Percentiles rank a stretch among this genome's conserved stretches.
Conservation (phyloP, 92 coral and sea anemone genomes). For the Heliopora coerulea region DNA sequence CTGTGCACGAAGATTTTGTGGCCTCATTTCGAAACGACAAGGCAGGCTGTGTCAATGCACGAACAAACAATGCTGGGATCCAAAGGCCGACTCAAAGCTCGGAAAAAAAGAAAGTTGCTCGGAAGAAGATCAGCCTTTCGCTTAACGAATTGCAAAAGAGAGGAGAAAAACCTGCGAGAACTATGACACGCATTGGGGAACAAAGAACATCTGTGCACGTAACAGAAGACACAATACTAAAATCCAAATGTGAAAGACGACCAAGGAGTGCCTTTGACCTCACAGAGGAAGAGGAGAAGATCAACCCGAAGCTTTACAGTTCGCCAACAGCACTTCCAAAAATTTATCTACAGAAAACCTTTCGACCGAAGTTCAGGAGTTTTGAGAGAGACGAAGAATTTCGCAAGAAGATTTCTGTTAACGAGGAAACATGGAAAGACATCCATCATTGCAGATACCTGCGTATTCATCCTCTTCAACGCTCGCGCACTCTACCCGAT, state of each 20-base stretch:
- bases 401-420: not conserved
- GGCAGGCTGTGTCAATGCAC: not conserved
- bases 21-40: not conserved
- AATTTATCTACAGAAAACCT: conserved; percentile 19
- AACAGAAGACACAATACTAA: not conserved
- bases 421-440: conserved; percentile 31
- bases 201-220: not conserved
- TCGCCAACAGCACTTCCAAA: conserved; percentile 12
- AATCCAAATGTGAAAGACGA: not conserved
- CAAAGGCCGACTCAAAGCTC: conserved; percentile 64
- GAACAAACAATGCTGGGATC: not conserved
- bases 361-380: conserved; percentile 21
- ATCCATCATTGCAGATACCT: conserved; percentile 30
- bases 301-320: conserved; percentile 19
- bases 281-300: conserved; percentile 35
- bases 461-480: conserved; percentile 10
- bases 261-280: conserved; percentile 30
- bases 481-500: conserved; percentile 28
- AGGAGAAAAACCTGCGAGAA: not conserved
- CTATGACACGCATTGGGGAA: not conserved
- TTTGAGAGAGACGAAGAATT: conserved; percentile 21
- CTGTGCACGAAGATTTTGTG: conserved; percentile 6
- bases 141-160: conserved; percentile 64
- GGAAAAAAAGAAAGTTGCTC: conserved; percentile 68
- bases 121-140: conserved; percentile 70